These are phyloP conservation scores for Clupea harengus DNA, from an alignment of 2,113 vertebrate genomes.

Conservation along the genomic window DNA sequence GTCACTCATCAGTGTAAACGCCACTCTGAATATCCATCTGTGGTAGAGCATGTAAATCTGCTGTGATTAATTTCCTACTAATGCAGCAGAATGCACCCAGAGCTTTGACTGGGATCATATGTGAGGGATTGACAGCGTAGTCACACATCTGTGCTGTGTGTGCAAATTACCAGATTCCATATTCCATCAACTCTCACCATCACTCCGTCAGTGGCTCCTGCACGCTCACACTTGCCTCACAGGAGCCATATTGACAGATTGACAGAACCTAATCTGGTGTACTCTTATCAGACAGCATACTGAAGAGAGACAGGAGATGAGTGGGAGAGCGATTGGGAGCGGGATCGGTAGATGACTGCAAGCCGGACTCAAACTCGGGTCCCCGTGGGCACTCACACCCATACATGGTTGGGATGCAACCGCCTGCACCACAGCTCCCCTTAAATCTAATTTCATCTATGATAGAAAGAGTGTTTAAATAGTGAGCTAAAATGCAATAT, in stretches of 20 bases:
- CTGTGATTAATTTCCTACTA: background rate
- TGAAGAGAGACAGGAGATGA: no score
- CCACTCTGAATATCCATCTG: background rate
- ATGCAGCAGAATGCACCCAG: background rate
- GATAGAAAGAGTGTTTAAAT: no score
- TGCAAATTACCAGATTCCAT: background rate
- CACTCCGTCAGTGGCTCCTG: background rate
- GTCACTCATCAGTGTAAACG: conserved; percentile 12
- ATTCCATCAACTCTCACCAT: conserved; percentile 1
- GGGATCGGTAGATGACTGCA: no score
- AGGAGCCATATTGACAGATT: background rate
- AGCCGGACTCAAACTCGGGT: no score
- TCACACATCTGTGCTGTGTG: conserved; percentile 4
- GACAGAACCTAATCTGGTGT: no score
- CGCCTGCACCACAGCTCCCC: no score
- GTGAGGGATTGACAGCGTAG: background rate
- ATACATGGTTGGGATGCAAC: no score
- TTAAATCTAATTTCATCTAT: no score
- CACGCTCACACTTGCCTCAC: background rate
- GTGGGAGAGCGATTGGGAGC: no score
- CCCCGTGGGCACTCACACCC: no score
- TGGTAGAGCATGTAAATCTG: background rate
- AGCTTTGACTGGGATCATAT: background rate
- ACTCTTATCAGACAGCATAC: no score
- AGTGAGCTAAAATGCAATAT: no score